Percentiles rank a stretch among this genome's conserved stretches.
Conservation (phyloP, 2,113 vertebrate species). For the Sula dactylatra region DNA sequence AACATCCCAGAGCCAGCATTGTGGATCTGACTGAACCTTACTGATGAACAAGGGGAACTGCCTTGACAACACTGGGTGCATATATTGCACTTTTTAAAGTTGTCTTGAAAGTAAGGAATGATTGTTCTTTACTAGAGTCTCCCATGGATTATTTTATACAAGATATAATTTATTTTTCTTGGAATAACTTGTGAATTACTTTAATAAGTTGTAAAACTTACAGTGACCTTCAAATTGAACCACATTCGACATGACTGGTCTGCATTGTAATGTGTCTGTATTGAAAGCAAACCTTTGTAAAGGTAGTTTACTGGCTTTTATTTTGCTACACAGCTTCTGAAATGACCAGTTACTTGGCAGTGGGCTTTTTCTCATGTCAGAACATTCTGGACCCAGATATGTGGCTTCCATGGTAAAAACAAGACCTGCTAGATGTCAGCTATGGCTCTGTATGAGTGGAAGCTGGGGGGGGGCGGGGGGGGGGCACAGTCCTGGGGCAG, state of each 20-base stretch:
- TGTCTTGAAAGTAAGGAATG: slow-evolving; percentile 42
- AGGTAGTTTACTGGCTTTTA: neutral
- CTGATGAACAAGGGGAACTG: slow-evolving; percentile 14
- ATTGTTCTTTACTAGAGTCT: slow-evolving; percentile 5
- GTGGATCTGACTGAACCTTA: slow-evolving; percentile 11
- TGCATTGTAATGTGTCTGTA: slow-evolving; percentile 44
- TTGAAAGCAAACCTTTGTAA: slow-evolving; percentile 18
- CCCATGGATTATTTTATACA: slow-evolving; percentile 73
- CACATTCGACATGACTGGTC: slow-evolving; percentile 65
- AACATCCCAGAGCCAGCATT: neutral
- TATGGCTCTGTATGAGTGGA: neutral
- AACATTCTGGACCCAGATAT: neutral
- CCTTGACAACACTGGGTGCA: slow-evolving; percentile 6
- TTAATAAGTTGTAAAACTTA: slow-evolving; percentile 45
- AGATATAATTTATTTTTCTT: slow-evolving; percentile 81
- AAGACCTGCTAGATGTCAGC: neutral
- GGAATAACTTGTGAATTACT: slow-evolving; percentile 69
- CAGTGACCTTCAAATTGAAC: slow-evolving; percentile 46
- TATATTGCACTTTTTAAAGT: slow-evolving; percentile 2
- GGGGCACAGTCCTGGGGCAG: neutral
- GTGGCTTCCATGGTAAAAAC: neutral
- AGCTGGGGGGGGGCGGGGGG: neutral
- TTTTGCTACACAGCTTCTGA: neutral
- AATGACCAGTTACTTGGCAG: neutral
- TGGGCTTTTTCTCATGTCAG: neutral